Conservation (phyloP, 2,113 vertebrate genomes). For the Jacana jacana region DNA sequence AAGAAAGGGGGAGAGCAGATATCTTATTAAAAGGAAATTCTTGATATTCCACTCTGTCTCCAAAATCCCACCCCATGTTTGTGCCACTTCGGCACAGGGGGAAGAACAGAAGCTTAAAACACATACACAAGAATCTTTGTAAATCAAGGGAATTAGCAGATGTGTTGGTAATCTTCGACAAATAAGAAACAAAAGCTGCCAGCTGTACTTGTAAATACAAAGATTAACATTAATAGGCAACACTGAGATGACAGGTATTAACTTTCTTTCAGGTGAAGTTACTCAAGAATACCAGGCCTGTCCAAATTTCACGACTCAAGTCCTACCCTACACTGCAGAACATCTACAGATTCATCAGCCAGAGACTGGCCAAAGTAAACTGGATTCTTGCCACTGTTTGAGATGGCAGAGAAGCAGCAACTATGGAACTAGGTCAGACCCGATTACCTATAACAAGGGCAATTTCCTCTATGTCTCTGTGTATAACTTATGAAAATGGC, state of each 20-base stretch:
- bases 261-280: not conserved
- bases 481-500: slow-evolving; percentile 4
- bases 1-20: not conserved
- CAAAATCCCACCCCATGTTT: not conserved
- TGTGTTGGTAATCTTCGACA: not conserved
- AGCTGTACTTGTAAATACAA: slow-evolving; percentile 2
- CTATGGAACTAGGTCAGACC: slow-evolving; percentile 4
- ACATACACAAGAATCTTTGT: not conserved
- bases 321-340: not conserved
- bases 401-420: not conserved
- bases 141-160: not conserved
- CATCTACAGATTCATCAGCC: not conserved
- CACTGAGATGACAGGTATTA: not conserved
- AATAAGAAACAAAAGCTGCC: not conserved
- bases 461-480: slow-evolving; percentile 29
- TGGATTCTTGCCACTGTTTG: slow-evolving; percentile 35
- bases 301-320: not conserved
- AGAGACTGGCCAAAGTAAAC: slow-evolving; percentile 20
- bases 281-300: not conserved
- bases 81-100: not conserved
- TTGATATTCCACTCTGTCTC: not conserved
- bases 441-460: slow-evolving; percentile 32
- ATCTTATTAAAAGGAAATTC: not conserved
- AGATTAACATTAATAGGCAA: not conserved
- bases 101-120: not conserved